Percentiles rank a stretch among this genome's conserved stretches.
phyloP scores from a whole-genome alignment of 2,113 vertebrate genomes.

The Dicentrarchus labrax region DNA sequence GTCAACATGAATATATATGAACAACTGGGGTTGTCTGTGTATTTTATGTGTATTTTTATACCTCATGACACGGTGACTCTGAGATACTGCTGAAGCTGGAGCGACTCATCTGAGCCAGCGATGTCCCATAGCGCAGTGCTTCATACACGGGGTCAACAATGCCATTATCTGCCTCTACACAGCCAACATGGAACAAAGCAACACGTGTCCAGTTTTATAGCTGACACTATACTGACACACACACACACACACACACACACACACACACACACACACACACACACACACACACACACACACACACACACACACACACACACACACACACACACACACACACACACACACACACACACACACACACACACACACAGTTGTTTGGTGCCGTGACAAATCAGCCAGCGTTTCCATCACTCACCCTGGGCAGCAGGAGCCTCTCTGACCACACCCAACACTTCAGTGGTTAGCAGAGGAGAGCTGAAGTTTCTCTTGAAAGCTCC shows the following conservation, averaged over 20 bases:
- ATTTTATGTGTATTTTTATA: slow-evolving; percentile 48
- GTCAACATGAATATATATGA: slow-evolving; percentile 12
- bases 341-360: slow-evolving; percentile 5
- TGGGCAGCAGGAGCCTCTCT: slow-evolving; percentile 85
- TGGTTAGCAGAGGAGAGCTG: slow-evolving; percentile 91
- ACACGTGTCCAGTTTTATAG: slow-evolving; percentile 41
- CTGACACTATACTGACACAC: slow-evolving; percentile 4
- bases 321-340: slow-evolving; percentile 8
- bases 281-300: slow-evolving; percentile 7
- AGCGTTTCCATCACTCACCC: slow-evolving; percentile 71
- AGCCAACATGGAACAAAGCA: slow-evolving; percentile 25
- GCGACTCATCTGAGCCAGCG: slow-evolving; percentile 90
- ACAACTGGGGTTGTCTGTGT: slow-evolving; percentile 1
- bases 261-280: slow-evolving; percentile 5
- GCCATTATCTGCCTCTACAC: slow-evolving; percentile 72
- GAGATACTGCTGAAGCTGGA: slow-evolving; percentile 90
- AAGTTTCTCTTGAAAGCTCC: slow-evolving; percentile 92
- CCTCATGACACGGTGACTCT: slow-evolving; percentile 87
- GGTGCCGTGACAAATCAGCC: slow-evolving; percentile 23
- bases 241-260: slow-evolving; percentile 5
- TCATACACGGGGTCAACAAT: slow-evolving; percentile 91
- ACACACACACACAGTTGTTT: slow-evolving; percentile 19
- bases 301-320: slow-evolving; percentile 5
- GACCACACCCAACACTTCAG: slow-evolving; percentile 83
- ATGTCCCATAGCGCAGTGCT: slow-evolving; percentile 91